A percentile compares a stretch with the other conserved stretches of the same genome.
These are phyloP conservation scores for Ptiloglossa arizonensis DNA, from an alignment of 1,140 invertebrate genomes.

Conservation along the genomic window DNA sequence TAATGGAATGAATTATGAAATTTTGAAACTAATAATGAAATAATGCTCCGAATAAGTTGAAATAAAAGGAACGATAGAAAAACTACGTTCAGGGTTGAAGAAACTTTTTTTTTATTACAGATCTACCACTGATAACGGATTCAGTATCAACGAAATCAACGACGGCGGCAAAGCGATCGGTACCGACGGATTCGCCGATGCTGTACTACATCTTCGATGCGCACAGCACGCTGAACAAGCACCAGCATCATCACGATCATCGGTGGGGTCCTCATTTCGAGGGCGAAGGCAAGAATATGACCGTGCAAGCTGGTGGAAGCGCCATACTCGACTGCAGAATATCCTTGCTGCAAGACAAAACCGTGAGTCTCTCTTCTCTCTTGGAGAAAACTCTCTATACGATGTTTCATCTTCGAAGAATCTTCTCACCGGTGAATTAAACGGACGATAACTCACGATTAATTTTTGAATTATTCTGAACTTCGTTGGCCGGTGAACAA, in stretches of 20 bases:
- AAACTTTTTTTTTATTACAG: constrained; percentile 40
- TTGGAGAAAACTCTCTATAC: not conserved
- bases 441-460: constrained; percentile 43
- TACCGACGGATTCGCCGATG: constrained; percentile 85
- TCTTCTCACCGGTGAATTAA: constrained; percentile 32
- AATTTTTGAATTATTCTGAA: constrained; percentile 24
- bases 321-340: constrained; percentile 92
- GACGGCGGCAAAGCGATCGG: constrained; percentile 71
- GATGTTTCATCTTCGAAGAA: not conserved
- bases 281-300: constrained; percentile 87
- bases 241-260: constrained; percentile 86
- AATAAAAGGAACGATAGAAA: not conserved
- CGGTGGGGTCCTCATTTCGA: constrained; percentile 88
- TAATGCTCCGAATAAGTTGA: too few relatives aligned
- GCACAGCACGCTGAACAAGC: constrained; percentile 85
- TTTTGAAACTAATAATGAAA: too few relatives aligned
- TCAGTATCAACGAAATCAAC: constrained; percentile 59
- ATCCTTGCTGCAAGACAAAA: constrained; percentile 92
- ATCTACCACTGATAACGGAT: constrained; percentile 64
- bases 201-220: constrained; percentile 88
- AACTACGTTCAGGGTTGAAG: too few relatives aligned
- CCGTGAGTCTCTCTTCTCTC: constrained; percentile 84
- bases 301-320: constrained; percentile 90
- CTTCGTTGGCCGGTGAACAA: constrained; percentile 30
- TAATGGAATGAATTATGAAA: too few relatives aligned